Conservation (phyloP, 1,140 invertebrate genomes). For the Pteromalus puparum region DNA sequence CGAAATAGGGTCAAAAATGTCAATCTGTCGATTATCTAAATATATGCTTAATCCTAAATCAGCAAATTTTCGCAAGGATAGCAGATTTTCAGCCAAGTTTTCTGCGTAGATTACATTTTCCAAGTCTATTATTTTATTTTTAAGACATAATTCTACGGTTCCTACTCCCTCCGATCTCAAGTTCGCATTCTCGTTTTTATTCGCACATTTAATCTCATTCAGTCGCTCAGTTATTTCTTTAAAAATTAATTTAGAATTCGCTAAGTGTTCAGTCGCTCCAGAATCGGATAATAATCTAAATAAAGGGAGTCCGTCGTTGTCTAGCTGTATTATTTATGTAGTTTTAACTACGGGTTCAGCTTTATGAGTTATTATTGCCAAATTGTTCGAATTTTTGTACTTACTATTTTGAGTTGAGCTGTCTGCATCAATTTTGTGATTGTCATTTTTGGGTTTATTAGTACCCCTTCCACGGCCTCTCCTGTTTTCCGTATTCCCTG, state of each 20-base stretch:
- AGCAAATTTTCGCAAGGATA: conserved; percentile 45
- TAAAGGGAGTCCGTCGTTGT: not conserved
- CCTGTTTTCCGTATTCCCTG: not conserved
- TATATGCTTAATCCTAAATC: conserved; percentile 46
- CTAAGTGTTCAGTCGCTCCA: not conserved
- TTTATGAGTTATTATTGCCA: not conserved
- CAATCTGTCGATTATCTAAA: conserved; percentile 33
- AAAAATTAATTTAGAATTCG: not conserved
- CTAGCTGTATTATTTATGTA: not conserved
- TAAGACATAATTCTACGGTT: not conserved
- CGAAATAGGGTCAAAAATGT: conserved; percentile 32
- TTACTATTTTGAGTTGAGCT: not conserved
- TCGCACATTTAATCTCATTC: not conserved
- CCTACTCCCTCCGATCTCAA: conserved; percentile 14
- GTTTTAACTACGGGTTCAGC: not conserved
- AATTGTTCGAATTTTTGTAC: not conserved
- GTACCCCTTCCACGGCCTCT: not conserved
- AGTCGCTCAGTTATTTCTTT: not conserved
- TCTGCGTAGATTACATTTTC: conserved; percentile 4
- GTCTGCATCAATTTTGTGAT: not conserved
- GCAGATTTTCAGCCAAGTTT: conserved; percentile 35
- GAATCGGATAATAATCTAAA: not conserved
- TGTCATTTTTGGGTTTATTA: not conserved
- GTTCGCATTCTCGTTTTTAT: not conserved
- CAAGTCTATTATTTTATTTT: not conserved